A percentile compares a stretch with the other conserved stretches of the same genome.
These are phyloP conservation scores for Orchestia grillus DNA, from an alignment of 1,140 invertebrate species.

Conservation along the genomic window DNA sequence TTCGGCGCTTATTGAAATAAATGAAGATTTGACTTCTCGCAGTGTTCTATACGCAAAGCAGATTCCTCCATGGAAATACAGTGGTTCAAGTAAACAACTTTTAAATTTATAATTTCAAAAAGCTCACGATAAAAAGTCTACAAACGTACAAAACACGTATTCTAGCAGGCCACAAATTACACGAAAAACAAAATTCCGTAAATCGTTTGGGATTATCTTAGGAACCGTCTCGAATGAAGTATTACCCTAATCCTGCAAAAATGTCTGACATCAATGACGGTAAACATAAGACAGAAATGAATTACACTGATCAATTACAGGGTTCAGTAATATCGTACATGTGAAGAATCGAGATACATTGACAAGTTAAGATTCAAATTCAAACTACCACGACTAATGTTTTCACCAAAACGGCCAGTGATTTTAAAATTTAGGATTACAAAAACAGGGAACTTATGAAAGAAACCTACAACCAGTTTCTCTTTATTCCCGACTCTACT, in stretches of 20 bases:
- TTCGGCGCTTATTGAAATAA: background rate
- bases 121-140: background rate
- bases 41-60: background rate
- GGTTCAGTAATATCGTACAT: background rate
- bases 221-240: background rate
- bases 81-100: background rate
- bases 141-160: background rate
- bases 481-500: too few species aligned
- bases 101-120: background rate
- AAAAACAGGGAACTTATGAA: too few species aligned
- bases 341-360: background rate
- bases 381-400: too few species aligned
- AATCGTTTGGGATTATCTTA: background rate
- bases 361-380: too few species aligned
- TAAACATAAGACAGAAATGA: background rate
- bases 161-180: background rate
- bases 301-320: background rate
- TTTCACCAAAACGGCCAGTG: too few species aligned
- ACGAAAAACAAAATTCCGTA: background rate
- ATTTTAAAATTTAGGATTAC: too few species aligned
- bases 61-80: background rate
- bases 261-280: background rate
- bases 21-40: background rate
- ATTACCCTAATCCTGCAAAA: background rate
- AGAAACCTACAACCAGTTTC: too few species aligned